Evolutionary conservation across 1,140 invertebrate species (phyloP), one percentile per base, ranked within the genome.

Genomic region (Meloidogyne hapla): DNA sequence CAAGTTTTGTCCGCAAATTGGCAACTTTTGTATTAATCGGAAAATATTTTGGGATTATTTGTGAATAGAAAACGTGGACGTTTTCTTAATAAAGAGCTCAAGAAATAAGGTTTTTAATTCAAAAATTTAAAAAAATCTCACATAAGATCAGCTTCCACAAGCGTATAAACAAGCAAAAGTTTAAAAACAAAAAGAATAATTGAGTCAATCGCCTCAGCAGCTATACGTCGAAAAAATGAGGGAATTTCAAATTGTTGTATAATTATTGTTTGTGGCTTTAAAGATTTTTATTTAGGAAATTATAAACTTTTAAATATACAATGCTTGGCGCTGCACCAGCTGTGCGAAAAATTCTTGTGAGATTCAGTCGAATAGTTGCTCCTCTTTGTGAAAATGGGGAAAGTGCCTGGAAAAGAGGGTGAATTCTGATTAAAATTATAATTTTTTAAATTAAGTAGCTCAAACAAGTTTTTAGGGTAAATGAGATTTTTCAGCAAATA

Each of bases 61-160:
- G n/a, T n/a, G n/a, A n/a, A n/a, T n/a, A n/a, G n/a, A n/a, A n/a
- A n/a, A n/a, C n/a, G n/a, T n/a, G n/a, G n/a, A n/a, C n/a, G n/a
- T n/a, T n/a, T n/a, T n/a, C n/a, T n/a, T n/a, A n/a, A n/a, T n/a
- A n/a, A n/a, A n/a, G n/a, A n/a, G n/a, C n/a, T n/a, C n/a, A n/a
- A n/a, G n/a, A n/a, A n/a, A n/a, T n/a, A n/a, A n/a, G n/a, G n/a
- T 12, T 65, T 74, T 9, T 33, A 63, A 61, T 4, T n/a, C n/a
- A n/a, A n/a, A n/a, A n/a, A n/a, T n/a, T n/a, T n/a, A 5, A 63
- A 61, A 63, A 21, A 6, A 33, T 84, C 82, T 61, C 56, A 82
- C 81, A 82, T 74, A 38, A 81, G 10, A 62, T 82, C 81, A 9
- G 83, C 45, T 15, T 84, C 82, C 18, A 82, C 82, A n/a, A 82